Evolutionary conservation across 2,888 invertebrate genomes (phyloP).

Genomic region (Lasioglossum lativentre): DNA sequence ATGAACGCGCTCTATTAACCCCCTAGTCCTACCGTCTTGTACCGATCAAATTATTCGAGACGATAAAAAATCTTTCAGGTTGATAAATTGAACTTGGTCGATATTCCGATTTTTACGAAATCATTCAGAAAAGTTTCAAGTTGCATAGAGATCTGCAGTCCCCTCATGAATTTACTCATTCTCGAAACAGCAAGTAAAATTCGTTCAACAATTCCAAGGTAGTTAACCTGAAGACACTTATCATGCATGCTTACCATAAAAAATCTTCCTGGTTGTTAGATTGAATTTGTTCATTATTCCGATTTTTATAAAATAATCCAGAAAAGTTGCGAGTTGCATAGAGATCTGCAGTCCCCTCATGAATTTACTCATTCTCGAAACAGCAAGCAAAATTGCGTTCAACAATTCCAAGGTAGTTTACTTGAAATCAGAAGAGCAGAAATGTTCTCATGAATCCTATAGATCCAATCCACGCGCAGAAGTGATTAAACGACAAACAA

Average conservation of each 20-base stretch:
- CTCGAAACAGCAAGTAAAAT: background rate
- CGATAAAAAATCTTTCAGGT: background rate
- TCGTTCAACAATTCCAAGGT: background rate
- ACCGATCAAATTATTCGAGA: background rate
- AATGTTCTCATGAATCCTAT: background rate
- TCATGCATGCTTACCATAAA: too few relatives aligned
- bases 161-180: background rate
- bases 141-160: background rate
- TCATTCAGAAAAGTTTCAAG: background rate
- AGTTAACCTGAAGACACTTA: background rate
- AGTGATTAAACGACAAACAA: background rate
- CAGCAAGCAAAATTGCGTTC: background rate
- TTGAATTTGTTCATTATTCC: background rate
- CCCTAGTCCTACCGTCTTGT: background rate
- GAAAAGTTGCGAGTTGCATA: background rate
- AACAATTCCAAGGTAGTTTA: background rate
- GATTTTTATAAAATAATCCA: background rate
- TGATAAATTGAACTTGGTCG: background rate
- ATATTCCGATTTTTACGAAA: background rate
- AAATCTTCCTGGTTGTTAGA: background rate
- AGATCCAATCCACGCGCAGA: background rate
- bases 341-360: background rate
- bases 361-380: background rate
- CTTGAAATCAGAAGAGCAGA: background rate
- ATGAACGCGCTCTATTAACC: conserved; percentile 23